Conservation (phyloP, 1,140 invertebrate species). For the Acromyrmex heyeri region DNA sequence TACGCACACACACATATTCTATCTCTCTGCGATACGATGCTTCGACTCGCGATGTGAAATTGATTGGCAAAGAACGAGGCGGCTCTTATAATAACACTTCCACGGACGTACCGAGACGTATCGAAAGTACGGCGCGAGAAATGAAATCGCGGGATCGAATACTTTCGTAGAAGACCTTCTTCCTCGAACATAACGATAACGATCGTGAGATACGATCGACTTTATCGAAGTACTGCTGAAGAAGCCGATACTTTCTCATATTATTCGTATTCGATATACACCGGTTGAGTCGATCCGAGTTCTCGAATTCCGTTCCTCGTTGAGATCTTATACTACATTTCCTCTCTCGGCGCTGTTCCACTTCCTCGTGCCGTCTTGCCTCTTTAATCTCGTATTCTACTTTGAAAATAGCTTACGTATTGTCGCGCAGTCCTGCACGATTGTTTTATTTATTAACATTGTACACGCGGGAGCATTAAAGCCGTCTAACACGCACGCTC, state of each 20-base stretch:
- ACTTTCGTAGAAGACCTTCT: conserved; percentile 41
- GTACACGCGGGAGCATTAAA: not conserved
- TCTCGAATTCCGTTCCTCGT: conserved; percentile 40
- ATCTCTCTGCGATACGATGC: no score
- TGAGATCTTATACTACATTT: conserved; percentile 12
- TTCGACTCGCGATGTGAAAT: conserved; percentile 33
- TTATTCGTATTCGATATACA: conserved; percentile 63
- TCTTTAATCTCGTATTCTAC: conserved; percentile 37
- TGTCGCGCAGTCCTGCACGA: not conserved
- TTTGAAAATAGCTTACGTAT: conserved; percentile 20
- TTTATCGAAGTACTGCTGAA: conserved; percentile 30
- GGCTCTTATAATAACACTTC: conserved; percentile 40
- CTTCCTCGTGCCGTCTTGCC: not conserved
- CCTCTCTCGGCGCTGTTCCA: not conserved
- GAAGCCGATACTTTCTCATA: conserved; percentile 40
- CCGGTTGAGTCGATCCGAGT: conserved; percentile 31
- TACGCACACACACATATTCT: no score
- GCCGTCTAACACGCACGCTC: not conserved
- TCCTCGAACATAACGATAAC: conserved; percentile 41
- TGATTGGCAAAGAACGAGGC: conserved; percentile 46
- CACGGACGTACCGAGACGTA: conserved; percentile 16
- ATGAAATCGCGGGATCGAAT: conserved; percentile 39
- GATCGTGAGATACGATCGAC: conserved; percentile 42
- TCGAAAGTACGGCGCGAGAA: conserved; percentile 22
- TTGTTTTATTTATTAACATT: conserved; percentile 11